Evolutionary conservation across 2,888 invertebrate genomes (phyloP).

Genomic region (Spisula subtruncata): DNA sequence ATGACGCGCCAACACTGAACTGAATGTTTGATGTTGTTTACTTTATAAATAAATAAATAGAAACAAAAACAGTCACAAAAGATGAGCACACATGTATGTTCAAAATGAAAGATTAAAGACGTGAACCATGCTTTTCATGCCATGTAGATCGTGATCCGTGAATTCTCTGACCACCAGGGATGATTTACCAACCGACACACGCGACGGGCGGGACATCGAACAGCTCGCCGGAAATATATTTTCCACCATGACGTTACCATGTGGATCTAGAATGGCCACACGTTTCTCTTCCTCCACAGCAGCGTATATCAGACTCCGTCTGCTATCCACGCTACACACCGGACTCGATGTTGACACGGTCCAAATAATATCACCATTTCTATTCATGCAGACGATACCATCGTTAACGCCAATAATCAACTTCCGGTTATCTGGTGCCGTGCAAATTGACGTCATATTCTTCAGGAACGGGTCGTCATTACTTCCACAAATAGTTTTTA

Average conservation of each 20-base stretch:
- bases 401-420: slow-evolving; percentile 60
- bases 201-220: slow-evolving; percentile 53
- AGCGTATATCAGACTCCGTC: slow-evolving; percentile 62
- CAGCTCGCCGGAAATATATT: slow-evolving; percentile 65
- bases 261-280: slow-evolving; percentile 62
- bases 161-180: slow-evolving; percentile 66
- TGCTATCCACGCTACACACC: slow-evolving; percentile 63
- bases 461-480: slow-evolving; percentile 65
- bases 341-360: slow-evolving; percentile 46
- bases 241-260: slow-evolving; percentile 67
- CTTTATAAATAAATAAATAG: too few relatives aligned
- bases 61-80: too few relatives aligned
- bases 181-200: slow-evolving; percentile 66
- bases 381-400: slow-evolving; percentile 65
- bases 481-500: slow-evolving; percentile 70
- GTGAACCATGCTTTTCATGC: slow-evolving; percentile 69
- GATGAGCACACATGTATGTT: too few relatives aligned
- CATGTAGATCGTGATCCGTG: slow-evolving; percentile 55
- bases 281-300: slow-evolving; percentile 64
- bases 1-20: too few relatives aligned
- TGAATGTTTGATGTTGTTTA: too few relatives aligned
- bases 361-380: slow-evolving; percentile 72
- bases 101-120: slow-evolving; percentile 63
- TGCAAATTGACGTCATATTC: slow-evolving; percentile 66
- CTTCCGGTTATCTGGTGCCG: slow-evolving; percentile 68